Evolutionary conservation across 1,140 invertebrate species (phyloP).

Genomic region (Drosophila parabipectinata): DNA sequence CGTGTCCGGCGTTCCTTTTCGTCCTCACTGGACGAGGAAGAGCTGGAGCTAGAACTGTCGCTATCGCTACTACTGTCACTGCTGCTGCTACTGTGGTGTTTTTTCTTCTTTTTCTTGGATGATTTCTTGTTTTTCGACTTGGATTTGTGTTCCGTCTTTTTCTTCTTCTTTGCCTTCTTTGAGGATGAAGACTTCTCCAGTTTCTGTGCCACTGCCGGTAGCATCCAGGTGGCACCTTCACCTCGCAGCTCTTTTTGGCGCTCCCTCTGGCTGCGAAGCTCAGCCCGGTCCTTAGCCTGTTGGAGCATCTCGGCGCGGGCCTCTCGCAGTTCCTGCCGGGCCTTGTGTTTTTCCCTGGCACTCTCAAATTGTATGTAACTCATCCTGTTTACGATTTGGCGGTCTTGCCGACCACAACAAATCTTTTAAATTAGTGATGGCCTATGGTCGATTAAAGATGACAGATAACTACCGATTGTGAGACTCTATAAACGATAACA

Average conservation of each 20-base stretch:
- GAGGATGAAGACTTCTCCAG: conserved; percentile 46
- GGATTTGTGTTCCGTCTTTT: conserved; percentile 60
- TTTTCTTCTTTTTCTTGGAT: conserved; percentile 56
- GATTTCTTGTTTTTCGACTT: conserved; percentile 32
- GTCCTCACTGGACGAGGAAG: conserved; percentile 21
- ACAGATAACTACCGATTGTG: too few species aligned
- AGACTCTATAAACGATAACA: too few species aligned
- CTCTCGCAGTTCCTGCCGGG: conserved; percentile 75
- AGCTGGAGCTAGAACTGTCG: conserved; percentile 8
- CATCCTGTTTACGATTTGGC: conserved; percentile 51
- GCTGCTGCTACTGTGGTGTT: conserved; percentile 34
- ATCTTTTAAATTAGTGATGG: background rate
- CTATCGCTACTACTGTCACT: conserved; percentile 36
- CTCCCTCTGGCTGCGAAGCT: conserved; percentile 65
- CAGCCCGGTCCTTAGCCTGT: conserved; percentile 73
- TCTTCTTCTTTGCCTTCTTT: conserved; percentile 70
- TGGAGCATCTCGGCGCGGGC: conserved; percentile 74
- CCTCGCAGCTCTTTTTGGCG: conserved; percentile 73
- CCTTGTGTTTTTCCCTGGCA: conserved; percentile 80
- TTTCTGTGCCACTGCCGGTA: conserved; percentile 81
- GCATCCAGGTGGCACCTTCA: conserved; percentile 83
- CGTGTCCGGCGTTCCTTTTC: conserved; percentile 60
- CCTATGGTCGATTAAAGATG: background rate
- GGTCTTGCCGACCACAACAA: background rate
- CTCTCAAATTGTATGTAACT: conserved; percentile 84